Evolutionary conservation across 64 coral and sea anemone species (phyloP), one percentile per base, ranked within the genome.

Genomic region (Dendronephthya gigantea): DNA sequence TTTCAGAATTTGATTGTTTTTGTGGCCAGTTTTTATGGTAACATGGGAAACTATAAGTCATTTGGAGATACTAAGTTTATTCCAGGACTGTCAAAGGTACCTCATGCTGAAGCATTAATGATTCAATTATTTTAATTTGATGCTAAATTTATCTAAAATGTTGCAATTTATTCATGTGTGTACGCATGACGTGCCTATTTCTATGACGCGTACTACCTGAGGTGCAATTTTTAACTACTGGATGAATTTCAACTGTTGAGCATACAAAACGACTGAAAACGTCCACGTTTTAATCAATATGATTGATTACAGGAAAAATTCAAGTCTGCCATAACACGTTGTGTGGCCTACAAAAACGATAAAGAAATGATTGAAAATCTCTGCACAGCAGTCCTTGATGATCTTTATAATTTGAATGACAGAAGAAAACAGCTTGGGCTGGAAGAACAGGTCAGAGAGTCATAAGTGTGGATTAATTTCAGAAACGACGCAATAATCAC

Each of bases 11-110:
- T 98, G 59, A 56, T 93, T 66, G 93, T 93, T 49, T 98, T 91
- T 92, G 89, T 90, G 83, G 95, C 95, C 83, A 82, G 92, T 79
- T 93, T 98, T 89, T 98, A 93, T 88, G 92, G 92, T 82, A 98
- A 98, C 69, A 86, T 98, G 86, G 95, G 95, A 3, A 98, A 98
- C 55, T 98, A 98, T 49, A 98, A 98, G 62, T 93, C 91, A 14
- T 93, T 93, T 98, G 95, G 94, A 37, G 94, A 96, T 35, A 96
- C 94, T 25, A 96, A 96, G 62, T 93, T 96, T 89, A 83, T 96
- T 33, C 94, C 91, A 48, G 89, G 86, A 50, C 86, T 96, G 87
- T 37, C 89, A 7, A 96, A 91, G 94, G 94, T 96, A 93, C 16
- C 45, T 87, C 31, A 37, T 40, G 49, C 17, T 45, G 13, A 37